Evolutionary conservation across 2,797 vertebrate genomes (phyloP), one percentile per base, ranked within the genome.

Genomic region (Neopelma chrysocephalum): DNA sequence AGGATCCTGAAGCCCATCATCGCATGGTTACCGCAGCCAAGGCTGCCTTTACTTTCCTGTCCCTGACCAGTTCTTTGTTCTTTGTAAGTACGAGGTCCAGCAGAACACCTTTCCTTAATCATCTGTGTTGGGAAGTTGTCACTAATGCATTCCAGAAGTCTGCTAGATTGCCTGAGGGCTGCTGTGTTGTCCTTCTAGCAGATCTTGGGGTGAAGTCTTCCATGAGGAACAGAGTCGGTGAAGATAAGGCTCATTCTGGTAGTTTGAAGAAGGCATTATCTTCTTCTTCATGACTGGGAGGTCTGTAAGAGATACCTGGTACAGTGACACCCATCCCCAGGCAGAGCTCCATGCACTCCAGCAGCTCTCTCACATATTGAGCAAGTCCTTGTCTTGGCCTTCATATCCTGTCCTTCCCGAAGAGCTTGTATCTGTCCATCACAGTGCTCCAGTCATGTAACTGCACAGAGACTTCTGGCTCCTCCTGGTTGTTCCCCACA

Each of bases 401-500:
- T 86, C n/a, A 26, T 5, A 2, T 68, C 68, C 54, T 60, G 47
- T 20, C 29, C 18, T 88, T 76, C 29, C 48, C 42, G 18, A 51
- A 50, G 56, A 77, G 25, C 15, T 53, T 27, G 15, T 15, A 21
- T 68, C 36, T 8, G 6, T 61, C 69, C 6, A 2, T 71, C 17
- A 8, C 32, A 36, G 23, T 13, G 6, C n/a, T 50, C 8, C 6
- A 16, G 69, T 12, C 34, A 1, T 10, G 15, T 32, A 69, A 26
- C 38, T 57, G 58, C 72, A 43, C 6, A 7, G 29, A 54, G 56
- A 19, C 11, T 53, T 71, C 22, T 65, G 16, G 11, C 8, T 77
- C 5, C 36, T 85, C 21, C 34, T 40, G 2, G 27, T 68, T 26
- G 47, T 47, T 45, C 8, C 22, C 36, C 4, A 4, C 0, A 0